Base-by-base conservation (phyloP, 2,888 invertebrate genomes). In the Chrysotoxum bicinctum region DNA sequence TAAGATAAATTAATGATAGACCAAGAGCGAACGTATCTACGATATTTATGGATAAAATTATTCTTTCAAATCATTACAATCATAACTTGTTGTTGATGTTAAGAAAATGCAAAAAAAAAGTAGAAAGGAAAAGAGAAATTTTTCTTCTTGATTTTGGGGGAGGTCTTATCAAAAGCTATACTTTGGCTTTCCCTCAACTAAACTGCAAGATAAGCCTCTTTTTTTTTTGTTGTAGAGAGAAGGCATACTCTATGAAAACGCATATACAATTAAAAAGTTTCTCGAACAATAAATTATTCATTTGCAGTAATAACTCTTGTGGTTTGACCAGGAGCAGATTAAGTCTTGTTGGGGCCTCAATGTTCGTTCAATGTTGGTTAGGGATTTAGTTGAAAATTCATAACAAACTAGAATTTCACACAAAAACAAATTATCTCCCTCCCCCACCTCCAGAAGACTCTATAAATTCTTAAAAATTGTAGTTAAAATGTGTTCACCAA, bases 221-320 rank as follows among this genome's bases (percentile, higher is more conserved):
- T n/a, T 40, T 37, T 5, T 54, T 54, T 54, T 8, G 1, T 12
- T 32, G 6, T 16, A 10, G 4, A 48, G 14, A 48, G 6, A 23
- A 21, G 54, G 16, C 16, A 21, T 50, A 48, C 32, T 45, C 14
- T 58, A 21, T n/a, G n/a, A 58, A 21, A 21, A 37, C 10, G 35
- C 58, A 19, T 60, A 16, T 45, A 2, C 45, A 66, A 66, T 66
- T 66, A 66, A 48, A 66, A 66, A 66, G 60, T 70, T 62, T 48
- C 45, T 35, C 43, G 66, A 43, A 43, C 45, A 70, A 83, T 64
- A 74, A 74, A 58, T 40, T 64, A 54, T 78, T 73, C 62, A 73
- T 60, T 70, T 30, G 45, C 14, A 40, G 74, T 32, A 66, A 68
- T 73, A 77, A 77, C 66, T 82, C 77, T 69, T 64, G 68, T 40